Conservation (phyloP, 2,888 invertebrate species). For the Watsonalla cultraria region DNA sequence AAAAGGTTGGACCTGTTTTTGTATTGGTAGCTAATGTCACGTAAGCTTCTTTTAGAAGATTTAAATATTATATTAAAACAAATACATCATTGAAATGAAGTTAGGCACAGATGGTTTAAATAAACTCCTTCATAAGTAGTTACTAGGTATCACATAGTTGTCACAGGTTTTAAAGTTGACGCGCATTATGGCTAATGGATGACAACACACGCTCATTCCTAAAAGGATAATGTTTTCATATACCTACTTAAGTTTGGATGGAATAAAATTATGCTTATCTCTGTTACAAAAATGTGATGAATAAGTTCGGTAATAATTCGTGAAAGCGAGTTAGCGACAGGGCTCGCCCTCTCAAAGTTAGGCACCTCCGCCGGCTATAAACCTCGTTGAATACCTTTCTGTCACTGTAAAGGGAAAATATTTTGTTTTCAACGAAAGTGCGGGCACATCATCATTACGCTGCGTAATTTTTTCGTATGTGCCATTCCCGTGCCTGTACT, state of each 20-base stretch:
- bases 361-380: slow-evolving; percentile 37
- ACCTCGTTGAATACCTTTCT: slow-evolving; percentile 65
- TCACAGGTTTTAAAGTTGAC: too few relatives aligned
- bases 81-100: too few relatives aligned
- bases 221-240: not conserved
- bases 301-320: slow-evolving; percentile 23
- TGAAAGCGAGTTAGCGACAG: slow-evolving; percentile 32
- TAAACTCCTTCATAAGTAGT: too few relatives aligned
- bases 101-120: too few relatives aligned
- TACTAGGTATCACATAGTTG: too few relatives aligned
- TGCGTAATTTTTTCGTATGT: slow-evolving; percentile 76
- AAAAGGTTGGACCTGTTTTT: too few relatives aligned
- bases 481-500: slow-evolving; percentile 74
- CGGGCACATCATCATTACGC: slow-evolving; percentile 77
- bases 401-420: slow-evolving; percentile 71
- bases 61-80: too few relatives aligned
- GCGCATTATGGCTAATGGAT: slow-evolving; percentile 2
- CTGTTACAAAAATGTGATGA: not conserved
- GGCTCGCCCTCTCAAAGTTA: slow-evolving; percentile 20
- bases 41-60: too few relatives aligned
- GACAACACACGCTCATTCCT: slow-evolving; percentile 1
- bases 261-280: not conserved
- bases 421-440: slow-evolving; percentile 70
- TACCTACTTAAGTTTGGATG: not conserved
- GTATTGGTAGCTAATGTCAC: too few relatives aligned